Percentiles rank a stretch among this genome's conserved stretches.
These are phyloP conservation scores for Manacus vitellinus DNA, from an alignment of 2,113 vertebrate genomes.

Conservation along the genomic window DNA sequence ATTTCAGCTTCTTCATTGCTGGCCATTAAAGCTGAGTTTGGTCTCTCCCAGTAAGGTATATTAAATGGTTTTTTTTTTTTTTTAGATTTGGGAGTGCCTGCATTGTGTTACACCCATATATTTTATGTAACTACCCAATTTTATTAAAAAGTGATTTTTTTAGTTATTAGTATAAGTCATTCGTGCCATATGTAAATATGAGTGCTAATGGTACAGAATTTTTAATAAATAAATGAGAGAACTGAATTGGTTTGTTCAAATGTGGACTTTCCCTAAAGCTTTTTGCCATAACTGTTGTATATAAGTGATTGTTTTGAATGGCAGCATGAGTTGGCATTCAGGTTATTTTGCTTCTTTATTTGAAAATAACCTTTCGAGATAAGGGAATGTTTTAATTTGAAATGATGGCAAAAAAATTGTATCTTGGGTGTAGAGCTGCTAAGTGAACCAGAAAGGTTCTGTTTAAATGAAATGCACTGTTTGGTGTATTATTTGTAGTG, in stretches of 20 bases:
- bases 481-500: neutral
- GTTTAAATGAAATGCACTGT: neutral
- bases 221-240: neutral
- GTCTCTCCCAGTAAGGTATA: neutral
- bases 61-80: neutral
- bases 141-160: neutral
- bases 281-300: neutral
- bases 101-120: neutral
- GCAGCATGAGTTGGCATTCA: neutral
- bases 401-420: neutral
- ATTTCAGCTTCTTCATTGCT: neutral
- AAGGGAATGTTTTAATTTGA: neutral
- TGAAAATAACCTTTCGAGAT: neutral
- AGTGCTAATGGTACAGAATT: neutral
- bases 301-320: neutral
- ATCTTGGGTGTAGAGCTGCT: neutral
- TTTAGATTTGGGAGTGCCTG: neutral
- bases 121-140: neutral
- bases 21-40: neutral
- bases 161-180: neutral
- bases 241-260: neutral
- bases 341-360: neutral
- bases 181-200: neutral
- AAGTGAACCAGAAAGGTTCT: neutral
- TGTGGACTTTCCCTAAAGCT: neutral